Base-by-base conservation (phyloP, 1,140 invertebrate species). In the Ephestia elutella region DNA sequence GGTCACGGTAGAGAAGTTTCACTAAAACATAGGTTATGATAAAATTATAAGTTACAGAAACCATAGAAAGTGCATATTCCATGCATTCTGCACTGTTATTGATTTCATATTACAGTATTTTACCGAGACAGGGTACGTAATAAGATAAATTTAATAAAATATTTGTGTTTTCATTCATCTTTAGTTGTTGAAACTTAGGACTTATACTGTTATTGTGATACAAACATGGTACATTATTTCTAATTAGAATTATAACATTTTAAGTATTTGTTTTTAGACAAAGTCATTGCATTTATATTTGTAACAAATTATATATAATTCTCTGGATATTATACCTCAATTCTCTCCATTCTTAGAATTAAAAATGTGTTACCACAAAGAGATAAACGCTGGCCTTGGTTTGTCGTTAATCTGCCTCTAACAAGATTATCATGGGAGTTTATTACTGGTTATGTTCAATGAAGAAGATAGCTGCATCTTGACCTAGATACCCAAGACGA, bases 11-110 rank as follows among this genome's bases (percentile, higher is more conserved):
- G 57, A 19, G 57, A 56, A 65, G 38, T 62, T 54, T 54, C 38
- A 62, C 59, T 66, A 56, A 13, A 44, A 25, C 11, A 54, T 56
- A 65, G 66, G 63, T 66, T 68, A 66, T 66, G 54, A 51, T 18
- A 20, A 64, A 54, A 53, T 62, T 60, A 56, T 54, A 59, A 49
- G 30, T 48, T 54, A 48, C n/a, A 57, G 66, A 67, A 65, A 63
- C 66, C 64, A 51, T 67, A 63, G 19, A 55, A 32, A 56, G 49
- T 59, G 57, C 58, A 56, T 54, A 58, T 32, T 49, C 15, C 51
- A 21, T 21, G 20, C 19, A 53, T 15, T 44, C 13, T 44, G 38
- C 38, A 44, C 38, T 44, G 13, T 5, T 25, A 53, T 21, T 53
- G 50, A 25, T 21, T 53, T 53, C 20, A 21, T 25, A 25, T 15